Percentiles rank a stretch among this genome's conserved stretches.
These are phyloP conservation scores for Hippocampus zosterae DNA, from an alignment of 2,113 vertebrate genomes.

Conservation along the genomic window DNA sequence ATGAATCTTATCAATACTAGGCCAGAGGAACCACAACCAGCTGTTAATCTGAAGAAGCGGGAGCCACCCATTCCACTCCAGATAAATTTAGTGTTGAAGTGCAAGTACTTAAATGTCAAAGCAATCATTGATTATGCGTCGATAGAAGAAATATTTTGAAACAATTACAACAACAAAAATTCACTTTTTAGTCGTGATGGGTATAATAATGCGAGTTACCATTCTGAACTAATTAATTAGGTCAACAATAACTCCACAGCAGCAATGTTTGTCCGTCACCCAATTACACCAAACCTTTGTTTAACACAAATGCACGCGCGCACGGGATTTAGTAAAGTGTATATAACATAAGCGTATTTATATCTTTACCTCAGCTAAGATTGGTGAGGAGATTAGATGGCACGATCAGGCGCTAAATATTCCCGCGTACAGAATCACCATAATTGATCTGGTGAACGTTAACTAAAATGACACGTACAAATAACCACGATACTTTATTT, in stretches of 20 bases:
- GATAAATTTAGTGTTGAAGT: background rate
- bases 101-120: background rate
- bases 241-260: background rate
- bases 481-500: background rate
- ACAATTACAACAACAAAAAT: background rate
- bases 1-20: slow-evolving; percentile 43
- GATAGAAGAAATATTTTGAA: background rate
- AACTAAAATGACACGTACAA: background rate
- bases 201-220: background rate
- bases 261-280: no score
- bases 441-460: background rate
- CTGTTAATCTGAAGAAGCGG: slow-evolving; percentile 41
- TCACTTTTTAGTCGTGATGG: background rate
- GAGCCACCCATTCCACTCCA: slow-evolving; percentile 30
- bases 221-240: background rate
- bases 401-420: slow-evolving; percentile 28
- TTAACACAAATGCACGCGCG: background rate
- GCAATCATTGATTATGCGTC: background rate
- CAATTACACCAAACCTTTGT: background rate
- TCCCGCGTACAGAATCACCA: background rate
- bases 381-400: slow-evolving; percentile 44
- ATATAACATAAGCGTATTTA: background rate
- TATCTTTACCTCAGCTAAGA: slow-evolving; percentile 5
- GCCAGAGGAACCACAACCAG: slow-evolving; percentile 34
- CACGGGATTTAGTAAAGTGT: background rate